Base-by-base conservation (phyloP, 92 coral and sea anemone species). In the Heliopora coerulea region DNA sequence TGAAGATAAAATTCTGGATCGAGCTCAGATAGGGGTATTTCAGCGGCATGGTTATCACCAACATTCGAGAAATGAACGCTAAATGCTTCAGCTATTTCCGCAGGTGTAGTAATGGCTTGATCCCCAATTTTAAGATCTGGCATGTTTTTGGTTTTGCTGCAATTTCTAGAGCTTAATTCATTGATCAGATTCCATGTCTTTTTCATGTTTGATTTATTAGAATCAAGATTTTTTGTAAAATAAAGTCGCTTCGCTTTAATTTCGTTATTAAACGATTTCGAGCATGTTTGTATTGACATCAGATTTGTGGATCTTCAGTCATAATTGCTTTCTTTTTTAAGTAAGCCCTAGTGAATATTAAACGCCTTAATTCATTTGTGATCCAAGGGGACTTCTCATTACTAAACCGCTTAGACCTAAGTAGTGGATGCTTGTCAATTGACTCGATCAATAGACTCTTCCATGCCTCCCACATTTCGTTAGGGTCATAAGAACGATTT, bases 401-500 rank as follows among this genome's bases (percentile, higher is more conserved):
- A 1, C 72, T 14, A 56, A 57, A 52, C 23, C 50, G 41, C 23
- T 62, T 68, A 24, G 42, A 26, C 29, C 42, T 79, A 32, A 68
- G 67, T 41, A 70, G 83, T 26, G 78, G 68, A 58, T 54, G 59
- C 21, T 33, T 31, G 44, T 59, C 78, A 34, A 79, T 27, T 7
- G 66, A 30, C 12, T 31, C 40, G 72, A 58, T 72, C 19, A 68
- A 41, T 14, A 50, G 23, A 0, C 1, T 15, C 56, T 67, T 68
- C 78, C 77, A 79, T 4, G 23, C 18, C 0, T 14, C 31, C 78
- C 83, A 79, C 83, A 79, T 79, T 19, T 68, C 83, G 39, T 79
- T 68, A 21, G 78, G 75, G 56, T 79, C 65, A 10, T 50, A 3
- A 20, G 32, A 0, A 1, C 1, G 27, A 10, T 34, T 20, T 1